phyloP scores from a whole-genome alignment of 2,113 vertebrate genomes.

The Psittacula cyanocephala region DNA sequence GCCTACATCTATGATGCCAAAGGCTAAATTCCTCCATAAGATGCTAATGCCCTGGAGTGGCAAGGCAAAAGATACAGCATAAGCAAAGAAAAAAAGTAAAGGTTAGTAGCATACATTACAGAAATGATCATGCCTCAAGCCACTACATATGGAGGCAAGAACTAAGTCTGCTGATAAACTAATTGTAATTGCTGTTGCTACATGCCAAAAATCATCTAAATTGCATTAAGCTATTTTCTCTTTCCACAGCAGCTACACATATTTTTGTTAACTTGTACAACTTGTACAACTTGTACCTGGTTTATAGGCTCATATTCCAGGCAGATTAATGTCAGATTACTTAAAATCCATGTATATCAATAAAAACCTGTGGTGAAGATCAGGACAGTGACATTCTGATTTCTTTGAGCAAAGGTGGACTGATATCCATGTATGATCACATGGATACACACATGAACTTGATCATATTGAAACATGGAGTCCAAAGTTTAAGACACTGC shows the following conservation, averaged over 20 bases:
- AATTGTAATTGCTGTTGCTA: neutral
- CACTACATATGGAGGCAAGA: neutral
- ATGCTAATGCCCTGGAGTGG: neutral
- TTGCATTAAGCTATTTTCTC: neutral
- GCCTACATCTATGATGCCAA: neutral
- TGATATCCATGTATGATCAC: neutral
- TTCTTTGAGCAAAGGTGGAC: neutral
- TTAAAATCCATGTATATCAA: neutral
- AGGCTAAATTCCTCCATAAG: neutral
- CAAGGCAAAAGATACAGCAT: neutral
- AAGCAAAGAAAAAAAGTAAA: neutral
- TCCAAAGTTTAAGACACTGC: neutral
- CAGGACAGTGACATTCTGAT: neutral
- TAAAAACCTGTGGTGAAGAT: neutral
- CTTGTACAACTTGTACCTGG: neutral
- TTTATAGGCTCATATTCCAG: neutral
- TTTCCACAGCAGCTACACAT: neutral
- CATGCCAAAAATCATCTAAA: neutral
- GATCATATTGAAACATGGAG: neutral
- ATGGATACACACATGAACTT: fast-evolving
- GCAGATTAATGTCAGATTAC: neutral
- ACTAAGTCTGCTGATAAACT: neutral
- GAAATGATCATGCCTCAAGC: neutral
- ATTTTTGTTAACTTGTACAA: neutral
- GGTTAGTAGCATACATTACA: neutral